phyloP scores from a whole-genome alignment of 2,113 vertebrate genomes.

The Nerophis lumbriciformis region DNA sequence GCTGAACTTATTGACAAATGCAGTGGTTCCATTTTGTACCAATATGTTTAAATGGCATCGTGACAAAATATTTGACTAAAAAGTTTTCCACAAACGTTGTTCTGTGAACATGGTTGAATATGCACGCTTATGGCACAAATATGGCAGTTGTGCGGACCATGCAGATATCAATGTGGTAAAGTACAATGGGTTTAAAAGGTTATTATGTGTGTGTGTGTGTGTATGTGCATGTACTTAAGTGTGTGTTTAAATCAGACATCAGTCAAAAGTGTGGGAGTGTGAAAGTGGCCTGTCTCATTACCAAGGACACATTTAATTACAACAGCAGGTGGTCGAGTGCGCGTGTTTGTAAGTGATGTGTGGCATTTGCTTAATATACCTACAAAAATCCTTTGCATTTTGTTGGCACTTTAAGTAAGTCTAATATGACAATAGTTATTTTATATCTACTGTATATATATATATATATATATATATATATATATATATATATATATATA shows the following conservation, averaged over 20 bases:
- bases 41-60: too few species aligned
- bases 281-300: constrained; percentile 59
- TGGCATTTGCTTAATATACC: neutral
- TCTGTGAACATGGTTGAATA: neutral
- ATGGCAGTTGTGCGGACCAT: neutral
- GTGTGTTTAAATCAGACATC: constrained; percentile 20
- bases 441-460: too few species aligned
- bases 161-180: neutral
- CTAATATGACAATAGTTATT: too few species aligned
- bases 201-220: neutral
- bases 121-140: neutral
- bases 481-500: too few species aligned
- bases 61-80: neutral
- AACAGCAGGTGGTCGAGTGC: constrained; percentile 48
- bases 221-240: neutral
- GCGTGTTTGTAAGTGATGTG: constrained; percentile 15
- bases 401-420: too few species aligned
- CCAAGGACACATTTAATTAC: constrained; percentile 77
- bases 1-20: constrained; percentile 25
- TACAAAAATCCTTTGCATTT: too few species aligned
- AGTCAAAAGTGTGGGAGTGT: constrained; percentile 54
- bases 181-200: neutral
- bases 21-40: constrained; percentile 3
- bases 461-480: too few species aligned
- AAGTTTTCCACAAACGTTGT: neutral